phyloP scores from a whole-genome alignment of 2,888 invertebrate genomes.

The Helleia helle region DNA sequence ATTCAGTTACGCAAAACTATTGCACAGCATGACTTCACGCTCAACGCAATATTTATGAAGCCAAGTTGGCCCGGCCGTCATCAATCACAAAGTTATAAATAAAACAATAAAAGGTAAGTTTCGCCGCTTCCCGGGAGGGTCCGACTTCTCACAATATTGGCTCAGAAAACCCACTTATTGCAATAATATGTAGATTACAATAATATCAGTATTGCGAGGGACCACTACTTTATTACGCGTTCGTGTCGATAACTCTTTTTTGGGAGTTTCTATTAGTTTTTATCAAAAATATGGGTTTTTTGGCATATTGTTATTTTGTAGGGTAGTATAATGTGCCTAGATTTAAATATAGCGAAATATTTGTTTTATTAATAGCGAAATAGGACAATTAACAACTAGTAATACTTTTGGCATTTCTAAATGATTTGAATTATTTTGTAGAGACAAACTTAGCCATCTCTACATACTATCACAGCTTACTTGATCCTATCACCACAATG shows the following conservation, averaged over 20 bases:
- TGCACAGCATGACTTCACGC: conserved; percentile 46
- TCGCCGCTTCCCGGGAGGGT: conserved; percentile 51
- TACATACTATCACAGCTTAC: too few species aligned
- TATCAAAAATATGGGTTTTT: neutral
- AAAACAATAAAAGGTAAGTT: conserved; percentile 74
- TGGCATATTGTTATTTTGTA: too few species aligned
- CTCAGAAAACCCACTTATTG: conserved; percentile 65
- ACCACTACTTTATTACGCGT: conserved; percentile 43
- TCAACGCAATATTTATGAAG: conserved; percentile 70
- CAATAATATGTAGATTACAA: conserved; percentile 72
- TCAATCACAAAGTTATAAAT: conserved; percentile 75
- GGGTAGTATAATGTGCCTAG: too few species aligned
- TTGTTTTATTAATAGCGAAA: too few species aligned
- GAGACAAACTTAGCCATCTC: too few species aligned
- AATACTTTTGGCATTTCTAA: too few species aligned
- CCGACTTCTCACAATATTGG: conserved; percentile 59
- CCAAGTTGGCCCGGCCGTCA: conserved; percentile 55
- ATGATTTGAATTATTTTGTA: too few species aligned
- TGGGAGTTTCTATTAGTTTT: conserved; percentile 12
- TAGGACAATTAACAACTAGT: too few species aligned
- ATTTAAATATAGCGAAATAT: too few species aligned
- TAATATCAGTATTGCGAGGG: conserved; percentile 57
- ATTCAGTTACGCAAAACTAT: conserved; percentile 40
- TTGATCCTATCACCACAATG: too few species aligned
- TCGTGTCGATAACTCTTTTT: conserved; percentile 40